Conservation (phyloP, 64 coral and sea anemone species). For the Montipora sp. region DNA sequence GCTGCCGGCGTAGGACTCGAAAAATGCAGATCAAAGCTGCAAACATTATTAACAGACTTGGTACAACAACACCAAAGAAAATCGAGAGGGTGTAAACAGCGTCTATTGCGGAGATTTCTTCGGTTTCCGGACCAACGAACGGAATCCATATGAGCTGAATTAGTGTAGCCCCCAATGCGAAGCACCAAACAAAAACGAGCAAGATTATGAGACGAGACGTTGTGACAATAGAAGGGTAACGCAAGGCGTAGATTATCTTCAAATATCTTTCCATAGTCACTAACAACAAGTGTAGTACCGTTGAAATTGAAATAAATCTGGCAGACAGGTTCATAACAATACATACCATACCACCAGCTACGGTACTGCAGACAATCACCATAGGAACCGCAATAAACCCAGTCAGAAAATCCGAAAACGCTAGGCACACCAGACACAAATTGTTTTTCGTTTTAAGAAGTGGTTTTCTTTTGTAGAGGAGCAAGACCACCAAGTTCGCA, state of each 20-base stretch:
- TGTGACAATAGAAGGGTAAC: conserved; percentile 20
- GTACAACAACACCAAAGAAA: conserved; percentile 67
- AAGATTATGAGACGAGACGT: conserved; percentile 19
- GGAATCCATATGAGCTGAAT: conserved; percentile 78
- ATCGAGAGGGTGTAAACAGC: conserved; percentile 63
- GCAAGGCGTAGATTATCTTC: conserved; percentile 73
- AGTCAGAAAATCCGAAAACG: conserved; percentile 76
- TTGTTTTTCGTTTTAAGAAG: conserved; percentile 78
- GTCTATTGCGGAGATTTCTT: conserved; percentile 39
- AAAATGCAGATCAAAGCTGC: conserved; percentile 61
- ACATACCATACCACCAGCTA: conserved; percentile 7
- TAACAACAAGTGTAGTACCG: conserved; percentile 70
- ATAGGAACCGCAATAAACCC: conserved; percentile 68
- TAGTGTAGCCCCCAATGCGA: conserved; percentile 52
- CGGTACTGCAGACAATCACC: conserved; percentile 46
- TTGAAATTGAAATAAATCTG: conserved; percentile 81
- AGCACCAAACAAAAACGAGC: conserved; percentile 55
- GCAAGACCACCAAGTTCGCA: conserved; percentile 73
- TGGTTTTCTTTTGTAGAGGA: conserved; percentile 48
- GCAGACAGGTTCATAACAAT: conserved; percentile 61
- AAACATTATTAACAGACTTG: conserved; percentile 62
- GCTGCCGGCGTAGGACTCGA: conserved; percentile 56
- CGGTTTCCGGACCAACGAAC: background rate
- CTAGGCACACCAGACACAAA: conserved; percentile 71
- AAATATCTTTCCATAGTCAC: conserved; percentile 82